These are phyloP conservation scores for Callocephalon fimbriatum DNA, from an alignment of 2,113 vertebrate species.

Conservation along the genomic window DNA sequence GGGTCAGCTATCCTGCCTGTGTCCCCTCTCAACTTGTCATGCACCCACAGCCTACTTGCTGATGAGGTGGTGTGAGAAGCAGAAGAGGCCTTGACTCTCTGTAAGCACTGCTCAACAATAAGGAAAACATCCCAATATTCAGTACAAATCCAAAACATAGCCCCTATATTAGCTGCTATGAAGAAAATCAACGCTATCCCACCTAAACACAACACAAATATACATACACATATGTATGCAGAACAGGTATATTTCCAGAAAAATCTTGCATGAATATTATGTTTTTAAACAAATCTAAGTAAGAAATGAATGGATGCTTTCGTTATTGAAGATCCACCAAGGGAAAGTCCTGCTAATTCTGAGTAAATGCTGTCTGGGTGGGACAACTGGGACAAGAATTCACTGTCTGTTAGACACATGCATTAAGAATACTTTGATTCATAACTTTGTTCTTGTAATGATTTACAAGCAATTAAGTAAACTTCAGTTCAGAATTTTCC, in stretches of 20 bases:
- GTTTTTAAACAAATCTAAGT: neutral
- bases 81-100: neutral
- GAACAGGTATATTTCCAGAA: neutral
- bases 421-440: neutral
- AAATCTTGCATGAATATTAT: neutral
- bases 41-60: neutral
- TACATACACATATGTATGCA: neutral
- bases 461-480: neutral
- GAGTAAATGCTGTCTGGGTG: neutral
- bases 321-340: neutral
- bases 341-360: neutral
- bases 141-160: neutral
- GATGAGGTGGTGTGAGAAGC: neutral
- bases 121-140: neutral
- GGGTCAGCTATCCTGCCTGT: neutral
- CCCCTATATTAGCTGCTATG: neutral
- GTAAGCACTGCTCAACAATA: neutral
- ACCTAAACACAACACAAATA: neutral
- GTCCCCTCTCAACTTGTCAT: neutral
- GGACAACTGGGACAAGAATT: neutral
- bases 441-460: neutral
- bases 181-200: neutral
- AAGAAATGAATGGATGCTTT: neutral
- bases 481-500: neutral
- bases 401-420: accelerated